Conservation (phyloP, 2,888 invertebrate genomes). For the Erebia epiphron region DNA sequence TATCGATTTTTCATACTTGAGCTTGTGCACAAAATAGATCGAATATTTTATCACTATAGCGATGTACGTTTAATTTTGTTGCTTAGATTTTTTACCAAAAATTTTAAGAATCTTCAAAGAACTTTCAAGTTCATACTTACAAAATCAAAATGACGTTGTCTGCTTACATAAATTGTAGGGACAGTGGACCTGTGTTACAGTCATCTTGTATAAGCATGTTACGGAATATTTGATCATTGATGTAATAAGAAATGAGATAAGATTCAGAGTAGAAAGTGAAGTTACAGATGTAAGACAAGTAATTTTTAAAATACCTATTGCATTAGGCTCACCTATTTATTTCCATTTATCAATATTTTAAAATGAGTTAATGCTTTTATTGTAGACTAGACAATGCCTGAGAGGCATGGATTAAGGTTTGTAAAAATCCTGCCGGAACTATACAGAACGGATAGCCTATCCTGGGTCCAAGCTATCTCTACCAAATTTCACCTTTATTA, state of each 20-base stretch:
- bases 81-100: not conserved
- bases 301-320: no score
- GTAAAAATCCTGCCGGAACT: no score
- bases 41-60: not conserved
- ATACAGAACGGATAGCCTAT: no score
- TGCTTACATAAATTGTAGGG: constrained; percentile 14
- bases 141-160: not conserved
- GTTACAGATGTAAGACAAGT: no score
- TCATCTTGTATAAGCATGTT: constrained; percentile 20
- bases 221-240: constrained; percentile 20
- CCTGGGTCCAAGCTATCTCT: no score
- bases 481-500: no score
- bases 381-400: no score
- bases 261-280: not conserved
- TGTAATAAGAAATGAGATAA: not conserved
- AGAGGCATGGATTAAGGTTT: no score
- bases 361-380: no score
- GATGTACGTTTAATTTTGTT: not conserved
- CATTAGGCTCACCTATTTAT: no score
- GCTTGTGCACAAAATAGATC: constrained; percentile 10
- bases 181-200: not conserved
- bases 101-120: not conserved
- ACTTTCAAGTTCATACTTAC: not conserved
- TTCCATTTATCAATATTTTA: no score
- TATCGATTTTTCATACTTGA: constrained; percentile 58